Evolutionary conservation across 2,888 invertebrate species (phyloP), one percentile per base, ranked within the genome.

Genomic region (Stenichneumon culpator): DNA sequence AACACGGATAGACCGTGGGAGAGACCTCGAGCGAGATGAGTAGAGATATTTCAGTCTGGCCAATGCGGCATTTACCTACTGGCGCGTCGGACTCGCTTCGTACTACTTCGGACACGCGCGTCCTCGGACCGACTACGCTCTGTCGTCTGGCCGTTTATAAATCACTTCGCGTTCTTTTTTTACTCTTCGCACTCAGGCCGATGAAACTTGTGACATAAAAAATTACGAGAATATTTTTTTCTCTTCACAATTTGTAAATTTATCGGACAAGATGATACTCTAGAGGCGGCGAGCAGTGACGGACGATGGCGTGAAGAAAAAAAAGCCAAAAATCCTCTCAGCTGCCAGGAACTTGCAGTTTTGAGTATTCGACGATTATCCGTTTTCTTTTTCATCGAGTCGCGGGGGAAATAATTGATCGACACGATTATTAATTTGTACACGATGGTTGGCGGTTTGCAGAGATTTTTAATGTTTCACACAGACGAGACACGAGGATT

Each of bases 21-120:
- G 57, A 50, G 44, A 77, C 14, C 16, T 44, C 79, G 54, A 60
- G 63, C 39, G 54, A 65, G 65, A 72, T 28, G 69, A 82, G 82
- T 79, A 81, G 63, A 60, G 72, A 74, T 80, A 60, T 44, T 72
- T 81, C 70, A 77, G 91, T 73, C 90, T 84, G 90, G 89, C 90
- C 91, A 90, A 90, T 92, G 91, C 92, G 91, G 88, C 89, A 91
- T 88, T 89, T 75, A 85, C 86, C 90, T 87, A 91, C 91, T 91
- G 80, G 69, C 67, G 75, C 79, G 79, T 63, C 79, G 36, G 32
- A 16, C 36, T 70, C 67, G 36, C 57, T 60, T 65, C 36, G 5
- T 63, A 79, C 82, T 65, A 57, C 78, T 82, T 39, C 39, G 39
- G 63, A 68, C 78, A 63, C 81, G 65, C 82, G 73, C 74, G 68